These are phyloP conservation scores for Meloe dianella DNA, from an alignment of 2,888 invertebrate species.

Conservation along the genomic window DNA sequence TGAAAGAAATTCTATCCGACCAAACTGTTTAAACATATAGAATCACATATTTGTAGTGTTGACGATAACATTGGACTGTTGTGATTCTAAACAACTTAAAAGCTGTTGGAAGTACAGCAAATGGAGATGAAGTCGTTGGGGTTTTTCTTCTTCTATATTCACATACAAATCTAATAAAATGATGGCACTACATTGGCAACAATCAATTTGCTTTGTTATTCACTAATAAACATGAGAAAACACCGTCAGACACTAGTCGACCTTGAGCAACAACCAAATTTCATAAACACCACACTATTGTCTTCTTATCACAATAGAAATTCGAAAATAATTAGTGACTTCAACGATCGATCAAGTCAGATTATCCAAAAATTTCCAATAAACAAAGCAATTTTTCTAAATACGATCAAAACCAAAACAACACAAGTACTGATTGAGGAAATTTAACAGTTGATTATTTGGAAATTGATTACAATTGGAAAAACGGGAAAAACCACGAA, in stretches of 20 bases:
- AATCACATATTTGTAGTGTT: slow-evolving; percentile 19
- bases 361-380: not conserved
- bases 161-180: slow-evolving; percentile 37
- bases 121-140: not conserved
- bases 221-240: slow-evolving; percentile 16
- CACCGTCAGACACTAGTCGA: slow-evolving; percentile 22
- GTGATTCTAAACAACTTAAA: slow-evolving; percentile 18
- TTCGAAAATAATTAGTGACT: not conserved
- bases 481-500: not conserved
- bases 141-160: slow-evolving; percentile 32
- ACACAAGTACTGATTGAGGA: not conserved
- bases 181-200: slow-evolving; percentile 18
- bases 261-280: slow-evolving; percentile 18
- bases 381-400: not conserved
- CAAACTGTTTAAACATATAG: slow-evolving; percentile 27
- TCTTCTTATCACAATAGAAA: not conserved
- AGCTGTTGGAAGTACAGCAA: slow-evolving; percentile 28
- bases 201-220: too few species aligned
- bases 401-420: not conserved
- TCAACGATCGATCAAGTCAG: not conserved
- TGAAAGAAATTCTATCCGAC: slow-evolving; percentile 29
- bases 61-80: slow-evolving; percentile 17
- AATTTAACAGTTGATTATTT: not conserved
- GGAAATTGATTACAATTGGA: not conserved
- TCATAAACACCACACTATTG: not conserved